phyloP scores from a whole-genome alignment of 1,140 invertebrate species.

The Drosophila mauritiana region DNA sequence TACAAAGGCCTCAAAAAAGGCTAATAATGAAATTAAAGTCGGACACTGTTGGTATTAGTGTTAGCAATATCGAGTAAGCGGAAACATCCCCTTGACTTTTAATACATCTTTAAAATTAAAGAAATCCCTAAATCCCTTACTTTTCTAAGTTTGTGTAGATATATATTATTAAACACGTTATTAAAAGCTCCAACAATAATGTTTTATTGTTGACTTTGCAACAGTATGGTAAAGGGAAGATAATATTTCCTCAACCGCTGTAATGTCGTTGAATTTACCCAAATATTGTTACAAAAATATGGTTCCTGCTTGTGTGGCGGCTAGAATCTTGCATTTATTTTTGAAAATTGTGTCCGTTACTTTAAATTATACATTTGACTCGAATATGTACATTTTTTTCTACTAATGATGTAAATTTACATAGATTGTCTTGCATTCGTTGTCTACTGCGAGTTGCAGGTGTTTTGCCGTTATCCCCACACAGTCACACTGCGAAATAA shows the following conservation, averaged over 20 bases:
- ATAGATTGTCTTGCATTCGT: background rate
- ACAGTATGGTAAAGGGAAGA: no score
- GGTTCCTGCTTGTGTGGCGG: no score
- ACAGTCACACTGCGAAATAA: constrained; percentile 5
- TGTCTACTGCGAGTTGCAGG: background rate
- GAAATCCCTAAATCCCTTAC: no score
- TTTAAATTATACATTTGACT: background rate
- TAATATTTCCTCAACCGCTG: no score
- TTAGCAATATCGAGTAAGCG: background rate
- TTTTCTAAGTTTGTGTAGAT: no score
- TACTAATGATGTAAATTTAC: background rate
- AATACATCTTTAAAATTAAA: background rate
- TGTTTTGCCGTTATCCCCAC: background rate
- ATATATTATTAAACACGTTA: no score
- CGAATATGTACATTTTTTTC: background rate
- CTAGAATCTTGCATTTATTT: background rate
- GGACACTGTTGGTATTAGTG: background rate
- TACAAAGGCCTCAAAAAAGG: background rate
- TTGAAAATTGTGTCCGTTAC: background rate
- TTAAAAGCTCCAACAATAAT: no score
- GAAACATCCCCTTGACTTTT: background rate
- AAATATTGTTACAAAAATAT: no score
- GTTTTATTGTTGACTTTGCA: no score
- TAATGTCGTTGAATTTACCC: no score
- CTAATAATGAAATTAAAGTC: constrained; percentile 17